Evolutionary conservation across 2,113 vertebrate genomes (phyloP), one percentile per base, ranked within the genome.

Genomic region (Sinosuthora webbiana): DNA sequence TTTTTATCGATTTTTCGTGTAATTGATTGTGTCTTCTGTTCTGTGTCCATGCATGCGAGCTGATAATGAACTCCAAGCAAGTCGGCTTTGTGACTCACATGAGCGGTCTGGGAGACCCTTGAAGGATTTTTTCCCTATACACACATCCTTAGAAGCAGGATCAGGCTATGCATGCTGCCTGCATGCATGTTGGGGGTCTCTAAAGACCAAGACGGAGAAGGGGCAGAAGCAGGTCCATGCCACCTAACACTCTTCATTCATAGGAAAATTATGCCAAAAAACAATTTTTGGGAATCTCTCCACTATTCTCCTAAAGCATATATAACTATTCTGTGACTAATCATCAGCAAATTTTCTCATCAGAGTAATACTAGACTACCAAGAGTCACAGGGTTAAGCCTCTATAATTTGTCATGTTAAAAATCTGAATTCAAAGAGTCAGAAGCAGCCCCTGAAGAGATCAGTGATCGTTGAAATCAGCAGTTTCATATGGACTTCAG

Each of bases 111-210:
- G 44, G 44, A 86, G 42, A 63, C 4, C 11, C 44, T 22, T 13
- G 23, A 39, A 69, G 49, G 23, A 7, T 8, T 20, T 24, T 24
- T 71, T 73, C 41, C 50, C 33, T 25, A 7, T 25, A 10, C 64
- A 33, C 7, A 1, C 42, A n/a, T 39, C 57, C 47, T 59, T 22
- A 37, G 44, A 44, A 63, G 9, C 25, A 44, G 73, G 39, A 53
- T 35, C 1, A 2, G 23, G 37, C 71, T 62, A 0, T 39, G 41
- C 45, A 20, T 2, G 1, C 35, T 80, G n/a, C 57, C 30, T 35
- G 41, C 2, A 0, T 9, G 24, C 13, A 19, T 53, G 12, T 5
- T 55, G 31, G 42, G 14, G n/a, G 23, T 65, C 45, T 62, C 50
- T n/a, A 44, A 39, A 67, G 33, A 63, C 53, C 21, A 31, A 57